Evolutionary conservation across 2,113 vertebrate species (phyloP), one percentile per base, ranked within the genome.

Genomic region (Ictalurus punctatus): DNA sequence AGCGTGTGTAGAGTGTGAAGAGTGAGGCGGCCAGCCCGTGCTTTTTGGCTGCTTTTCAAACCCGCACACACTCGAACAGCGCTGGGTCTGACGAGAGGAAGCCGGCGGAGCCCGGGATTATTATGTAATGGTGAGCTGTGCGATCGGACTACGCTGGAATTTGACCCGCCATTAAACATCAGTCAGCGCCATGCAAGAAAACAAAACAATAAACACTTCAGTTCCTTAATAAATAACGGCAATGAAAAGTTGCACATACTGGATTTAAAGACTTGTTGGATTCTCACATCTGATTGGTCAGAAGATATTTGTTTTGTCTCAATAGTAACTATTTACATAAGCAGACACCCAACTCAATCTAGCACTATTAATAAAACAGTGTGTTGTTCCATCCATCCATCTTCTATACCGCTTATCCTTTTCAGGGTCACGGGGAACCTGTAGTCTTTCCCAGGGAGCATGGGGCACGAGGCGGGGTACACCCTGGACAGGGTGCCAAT

Each of bases 1-100:
- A 52, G 48, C 8, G 85, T 48, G 73, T 52, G 30, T 17, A 7
- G 30, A 54, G 85, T 48, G 73, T 52, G 30, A 8, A 7, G 30
- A 54, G 85, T 48, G 73, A 78, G 56, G 23, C 21, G 34, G 56
- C 40, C 83, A 69, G 63, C 27, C 17, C 1, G 65, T 85, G 83
- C 13, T 69, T 85, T 56, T 56, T 85, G 86, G 76, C 73, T 44
- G 58, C 27, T 48, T 80, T 65, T 23, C 86, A 79, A 14, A 80
- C 59, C 4, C 21, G 4, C 74, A 30, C 59, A 23, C 58, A 54
- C 44, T 56, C n/a, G 3, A 65, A 56, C 78, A 82, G 61, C 34
- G 19, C 9, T 19, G n/a, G 37, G 73, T 61, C 76, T 59, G 34
- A 87, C 14, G 52, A n/a, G 7, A 82, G 30, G 48, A 81, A 69